Conservation (phyloP, 2,888 invertebrate species). For the Trichogramma evanescens region DNA sequence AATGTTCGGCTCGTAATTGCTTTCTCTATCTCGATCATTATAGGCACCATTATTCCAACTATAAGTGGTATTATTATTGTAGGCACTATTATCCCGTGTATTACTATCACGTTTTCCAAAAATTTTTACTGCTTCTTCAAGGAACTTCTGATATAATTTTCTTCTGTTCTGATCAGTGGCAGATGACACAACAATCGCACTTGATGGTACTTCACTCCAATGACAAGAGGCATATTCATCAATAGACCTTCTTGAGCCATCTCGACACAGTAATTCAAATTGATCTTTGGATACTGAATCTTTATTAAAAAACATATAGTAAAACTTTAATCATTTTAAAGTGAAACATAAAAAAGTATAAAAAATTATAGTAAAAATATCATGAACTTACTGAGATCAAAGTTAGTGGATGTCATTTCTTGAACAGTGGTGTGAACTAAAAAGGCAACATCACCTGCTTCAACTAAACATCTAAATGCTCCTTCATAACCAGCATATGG, state of each 20-base stretch:
- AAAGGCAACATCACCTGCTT: constrained; percentile 85
- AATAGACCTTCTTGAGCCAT: constrained; percentile 65
- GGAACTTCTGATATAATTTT: constrained; percentile 58
- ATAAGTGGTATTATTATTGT: constrained; percentile 25
- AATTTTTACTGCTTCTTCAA: constrained; percentile 53
- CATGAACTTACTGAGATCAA: constrained; percentile 52
- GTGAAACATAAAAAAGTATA: background rate
- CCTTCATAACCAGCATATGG: constrained; percentile 90
- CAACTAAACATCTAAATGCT: constrained; percentile 78
- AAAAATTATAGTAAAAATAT: constrained; percentile 3
- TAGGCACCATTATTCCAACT: constrained; percentile 23
- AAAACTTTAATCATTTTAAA: constrained; percentile 8
- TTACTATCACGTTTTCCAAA: constrained; percentile 26
- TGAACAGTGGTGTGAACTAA: constrained; percentile 75
- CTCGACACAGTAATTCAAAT: constrained; percentile 75
- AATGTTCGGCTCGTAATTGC: constrained; percentile 32
- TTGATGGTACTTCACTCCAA: constrained; percentile 80
- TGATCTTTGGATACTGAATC: constrained; percentile 60
- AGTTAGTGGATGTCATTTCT: constrained; percentile 59
- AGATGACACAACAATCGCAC: constrained; percentile 80
- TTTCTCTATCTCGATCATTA: constrained; percentile 16
- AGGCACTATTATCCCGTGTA: constrained; percentile 25
- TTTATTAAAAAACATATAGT: constrained; percentile 35
- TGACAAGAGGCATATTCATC: constrained; percentile 68
- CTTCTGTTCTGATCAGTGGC: constrained; percentile 59